Evolutionary conservation across 35 echinoderm and acorn worm species (phyloP).

Genomic region (Hemicentrotus pulcherrimus): DNA sequence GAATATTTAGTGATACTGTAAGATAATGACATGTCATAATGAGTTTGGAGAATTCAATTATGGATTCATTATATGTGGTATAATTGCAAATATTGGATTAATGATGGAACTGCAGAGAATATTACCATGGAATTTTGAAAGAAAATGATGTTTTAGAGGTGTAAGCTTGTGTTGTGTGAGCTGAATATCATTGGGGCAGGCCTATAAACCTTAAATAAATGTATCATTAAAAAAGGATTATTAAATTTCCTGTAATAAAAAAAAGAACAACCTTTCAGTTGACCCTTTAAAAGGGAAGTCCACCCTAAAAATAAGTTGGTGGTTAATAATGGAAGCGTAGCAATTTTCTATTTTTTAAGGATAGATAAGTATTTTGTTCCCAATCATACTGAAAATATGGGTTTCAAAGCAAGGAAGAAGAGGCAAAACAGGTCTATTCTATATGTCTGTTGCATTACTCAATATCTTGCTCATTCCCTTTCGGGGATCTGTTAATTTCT

Average conservation of each 20-base stretch:
- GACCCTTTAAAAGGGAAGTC: too few relatives aligned
- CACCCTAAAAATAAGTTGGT: too few relatives aligned
- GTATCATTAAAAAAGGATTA: too few relatives aligned
- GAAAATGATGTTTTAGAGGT: not conserved
- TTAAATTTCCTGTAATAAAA: too few relatives aligned
- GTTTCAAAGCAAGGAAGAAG: not conserved
- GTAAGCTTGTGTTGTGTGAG: too few relatives aligned
- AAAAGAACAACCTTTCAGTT: too few relatives aligned
- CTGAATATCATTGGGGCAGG: too few relatives aligned
- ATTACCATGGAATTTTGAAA: not conserved
- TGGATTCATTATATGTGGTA: not conserved
- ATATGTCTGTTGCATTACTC: not conserved
- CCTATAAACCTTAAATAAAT: too few relatives aligned
- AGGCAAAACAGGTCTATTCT: not conserved
- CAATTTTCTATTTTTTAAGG: too few relatives aligned
- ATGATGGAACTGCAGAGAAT: not conserved
- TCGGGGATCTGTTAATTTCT: not conserved
- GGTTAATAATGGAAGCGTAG: too few relatives aligned
- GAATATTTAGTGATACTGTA: not conserved
- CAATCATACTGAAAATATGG: not conserved
- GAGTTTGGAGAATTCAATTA: not conserved
- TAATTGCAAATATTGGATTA: not conserved
- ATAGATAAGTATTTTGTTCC: too few relatives aligned
- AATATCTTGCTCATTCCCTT: not conserved
- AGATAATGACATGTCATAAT: not conserved